Evolutionary conservation across 2,888 invertebrate species (phyloP).

Genomic region (Melanostoma mellinum): DNA sequence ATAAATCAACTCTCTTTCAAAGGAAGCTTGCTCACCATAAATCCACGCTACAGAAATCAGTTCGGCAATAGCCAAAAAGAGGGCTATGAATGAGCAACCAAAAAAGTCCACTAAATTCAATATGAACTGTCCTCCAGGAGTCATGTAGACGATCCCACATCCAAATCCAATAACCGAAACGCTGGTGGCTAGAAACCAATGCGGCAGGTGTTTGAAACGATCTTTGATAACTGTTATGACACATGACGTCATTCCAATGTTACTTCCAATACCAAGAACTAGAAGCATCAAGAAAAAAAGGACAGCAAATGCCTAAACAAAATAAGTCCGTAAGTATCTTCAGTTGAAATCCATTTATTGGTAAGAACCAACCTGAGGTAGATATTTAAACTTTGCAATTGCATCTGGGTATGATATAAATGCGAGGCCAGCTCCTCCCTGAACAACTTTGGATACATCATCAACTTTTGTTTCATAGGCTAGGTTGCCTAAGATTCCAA

Average conservation of each 20-base stretch:
- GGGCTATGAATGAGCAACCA: slow-evolving; percentile 89
- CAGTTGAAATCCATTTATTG: neutral
- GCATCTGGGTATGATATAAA: slow-evolving; percentile 88
- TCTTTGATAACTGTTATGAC: slow-evolving; percentile 83
- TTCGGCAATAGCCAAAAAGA: slow-evolving; percentile 87
- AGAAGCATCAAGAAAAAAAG: slow-evolving; percentile 84
- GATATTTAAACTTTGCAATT: slow-evolving; percentile 83
- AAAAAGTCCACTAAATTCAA: slow-evolving; percentile 88
- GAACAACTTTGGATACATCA: slow-evolving; percentile 86
- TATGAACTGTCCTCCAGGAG: slow-evolving; percentile 89
- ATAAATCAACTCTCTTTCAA: neutral
- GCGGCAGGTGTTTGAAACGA: slow-evolving; percentile 81
- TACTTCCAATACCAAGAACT: slow-evolving; percentile 83
- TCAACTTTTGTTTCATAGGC: slow-evolving; percentile 85
- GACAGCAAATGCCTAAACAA: slow-evolving; percentile 82
- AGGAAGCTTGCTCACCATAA: slow-evolving; percentile 84
- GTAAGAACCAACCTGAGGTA: slow-evolving; percentile 82
- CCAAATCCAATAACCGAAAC: slow-evolving; percentile 83
- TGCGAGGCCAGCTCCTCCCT: slow-evolving; percentile 89
- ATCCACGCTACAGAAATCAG: slow-evolving; percentile 88
- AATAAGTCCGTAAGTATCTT: neutral
- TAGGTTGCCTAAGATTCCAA: slow-evolving; percentile 91
- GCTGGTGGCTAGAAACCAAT: slow-evolving; percentile 83
- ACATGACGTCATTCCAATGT: slow-evolving; percentile 82
- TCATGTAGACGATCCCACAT: slow-evolving; percentile 85